Base-by-base conservation (phyloP, 2,797 vertebrate genomes). In the Cyprinodon diabolis region DNA sequence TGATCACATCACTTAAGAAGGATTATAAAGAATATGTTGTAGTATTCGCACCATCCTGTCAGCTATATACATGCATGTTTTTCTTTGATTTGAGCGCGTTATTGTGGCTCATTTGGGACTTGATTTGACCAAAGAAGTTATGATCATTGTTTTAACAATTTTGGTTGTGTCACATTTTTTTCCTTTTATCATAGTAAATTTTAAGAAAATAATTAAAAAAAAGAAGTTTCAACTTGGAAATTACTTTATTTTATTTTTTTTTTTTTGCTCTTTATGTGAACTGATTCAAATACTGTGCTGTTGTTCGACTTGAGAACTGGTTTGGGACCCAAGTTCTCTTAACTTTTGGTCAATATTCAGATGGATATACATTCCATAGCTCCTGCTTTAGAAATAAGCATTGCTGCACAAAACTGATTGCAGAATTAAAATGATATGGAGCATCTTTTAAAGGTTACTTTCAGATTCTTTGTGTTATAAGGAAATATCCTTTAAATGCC, bases 1-100 rank as follows among this genome's bases (percentile, higher is more conserved):
- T 11, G 21, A 68, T 48, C 43, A 72, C 66, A 37, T 66, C 62
- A 63, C 40, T 56, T 15, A 40, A 68, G 19, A 71, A 68, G 74
- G 57, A 51, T 71, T 14, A 63, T 78, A 77, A 78, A 90, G 92
- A 91, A 94, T 95, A 94, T 92, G 91, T 94, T 95, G 68, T 91
- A 95, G 80, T 95, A 94, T 94, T 95, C 85, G 68, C 51, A 48
- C 68, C 79, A 68, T 45, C 8, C 66, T 69, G 45, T 43, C 12
- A 72, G 23, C 19, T 45, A 1, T 11, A 15, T 48, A 19, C 13
- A 68, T 35, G 54, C 56, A 78, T 5, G 75, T n/a, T 47, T 11
- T 3, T 0, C 52, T 57, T 6, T 30, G 4, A 30, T 13, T 54
- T 71, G 54, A 43, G 75, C 65, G 65, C 19, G 14, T 67, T 74